A percentile compares a stretch with the other conserved stretches of the same genome.
Evolutionary conservation across 64 coral and sea anemone species (phyloP).

Genomic region (Stylophora pistillata): DNA sequence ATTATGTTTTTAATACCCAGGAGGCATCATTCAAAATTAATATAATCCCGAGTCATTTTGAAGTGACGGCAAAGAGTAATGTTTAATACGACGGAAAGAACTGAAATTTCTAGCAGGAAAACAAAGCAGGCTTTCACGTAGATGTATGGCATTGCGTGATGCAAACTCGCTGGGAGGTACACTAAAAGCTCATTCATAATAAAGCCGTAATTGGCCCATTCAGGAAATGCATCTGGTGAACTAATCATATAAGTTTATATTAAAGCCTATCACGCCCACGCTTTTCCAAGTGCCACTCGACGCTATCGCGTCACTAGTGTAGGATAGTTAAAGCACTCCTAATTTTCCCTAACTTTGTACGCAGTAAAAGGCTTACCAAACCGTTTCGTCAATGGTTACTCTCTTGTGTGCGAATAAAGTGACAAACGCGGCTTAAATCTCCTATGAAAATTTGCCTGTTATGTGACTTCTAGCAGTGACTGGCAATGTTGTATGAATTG

Average conservation of each 20-base stretch:
- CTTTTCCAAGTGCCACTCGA: constrained; percentile 15
- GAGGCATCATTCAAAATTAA: background rate
- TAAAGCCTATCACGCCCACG: constrained; percentile 14
- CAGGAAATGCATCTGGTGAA: constrained; percentile 37
- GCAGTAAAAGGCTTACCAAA: background rate
- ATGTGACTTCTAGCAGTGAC: background rate
- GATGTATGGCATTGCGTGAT: constrained; percentile 29
- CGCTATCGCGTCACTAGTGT: constrained; percentile 20
- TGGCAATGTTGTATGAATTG: background rate
- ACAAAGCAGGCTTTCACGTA: background rate
- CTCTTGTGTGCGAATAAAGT: background rate
- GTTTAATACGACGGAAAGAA: background rate
- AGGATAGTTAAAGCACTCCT: constrained; percentile 17
- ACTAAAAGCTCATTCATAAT: constrained; percentile 40
- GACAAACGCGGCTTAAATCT: background rate
- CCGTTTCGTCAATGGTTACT: background rate
- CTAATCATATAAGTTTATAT: constrained; percentile 28
- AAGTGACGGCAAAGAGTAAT: background rate
- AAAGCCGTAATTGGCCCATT: constrained; percentile 36
- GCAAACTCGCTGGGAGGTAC: background rate
- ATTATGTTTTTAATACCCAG: background rate
- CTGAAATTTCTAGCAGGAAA: background rate
- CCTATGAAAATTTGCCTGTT: background rate
- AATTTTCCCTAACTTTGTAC: background rate
- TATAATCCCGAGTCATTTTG: background rate